Conservation (phyloP, 64 coral and sea anemone genomes). For the Stylophora pistillata region DNA sequence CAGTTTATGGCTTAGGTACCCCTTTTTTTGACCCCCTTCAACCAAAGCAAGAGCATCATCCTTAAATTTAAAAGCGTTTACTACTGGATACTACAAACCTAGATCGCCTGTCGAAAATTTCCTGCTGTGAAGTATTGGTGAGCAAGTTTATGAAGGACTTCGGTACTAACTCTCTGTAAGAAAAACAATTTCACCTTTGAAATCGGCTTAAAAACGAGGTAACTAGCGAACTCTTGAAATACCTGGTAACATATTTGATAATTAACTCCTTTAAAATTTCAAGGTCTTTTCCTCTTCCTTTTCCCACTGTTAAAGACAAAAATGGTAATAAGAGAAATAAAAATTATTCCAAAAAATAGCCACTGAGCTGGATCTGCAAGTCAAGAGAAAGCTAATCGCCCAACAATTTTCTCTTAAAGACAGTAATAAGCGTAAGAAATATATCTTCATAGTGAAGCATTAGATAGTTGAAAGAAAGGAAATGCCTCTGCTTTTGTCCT, state of each 20-base stretch:
- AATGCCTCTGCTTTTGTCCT: too few relatives aligned
- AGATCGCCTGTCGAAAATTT: conserved; percentile 15
- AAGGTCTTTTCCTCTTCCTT: neutral
- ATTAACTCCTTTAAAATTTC: conserved; percentile 8
- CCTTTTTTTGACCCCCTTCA: too few relatives aligned
- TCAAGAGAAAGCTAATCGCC: too few relatives aligned
- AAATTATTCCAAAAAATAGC: neutral
- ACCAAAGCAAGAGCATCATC: too few relatives aligned
- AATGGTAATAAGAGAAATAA: neutral
- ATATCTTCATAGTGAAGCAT: too few relatives aligned
- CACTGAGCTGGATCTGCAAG: too few relatives aligned
- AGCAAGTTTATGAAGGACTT: conserved; percentile 58
- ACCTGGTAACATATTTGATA: neutral
- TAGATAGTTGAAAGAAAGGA: too few relatives aligned
- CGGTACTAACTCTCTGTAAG: conserved; percentile 30
- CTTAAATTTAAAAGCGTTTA: too few relatives aligned
- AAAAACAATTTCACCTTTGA: neutral
- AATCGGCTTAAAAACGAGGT: too few relatives aligned
- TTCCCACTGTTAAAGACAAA: neutral
- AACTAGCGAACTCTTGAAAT: neutral
- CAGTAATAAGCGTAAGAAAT: too few relatives aligned
- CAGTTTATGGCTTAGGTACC: too few relatives aligned
- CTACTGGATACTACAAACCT: neutral
- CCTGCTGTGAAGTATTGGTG: conserved; percentile 4
- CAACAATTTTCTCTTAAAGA: too few relatives aligned